Base-by-base conservation (phyloP, 2,888 invertebrate genomes). In the Anaspis maculata region DNA sequence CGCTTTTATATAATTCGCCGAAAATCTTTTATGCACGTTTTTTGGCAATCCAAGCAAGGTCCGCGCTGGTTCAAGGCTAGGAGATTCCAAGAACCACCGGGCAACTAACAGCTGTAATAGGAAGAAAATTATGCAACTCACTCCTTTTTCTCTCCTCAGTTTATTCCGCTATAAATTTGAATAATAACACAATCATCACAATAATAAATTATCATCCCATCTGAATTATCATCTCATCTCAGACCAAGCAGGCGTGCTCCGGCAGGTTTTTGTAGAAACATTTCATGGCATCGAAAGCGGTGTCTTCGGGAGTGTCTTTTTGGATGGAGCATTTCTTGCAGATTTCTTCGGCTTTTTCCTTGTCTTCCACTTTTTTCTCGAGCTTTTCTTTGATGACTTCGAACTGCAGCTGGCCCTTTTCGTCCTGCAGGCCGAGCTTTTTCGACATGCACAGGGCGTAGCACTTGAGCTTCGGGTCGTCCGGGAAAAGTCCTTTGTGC, bases 361-460 rank as follows among this genome's bases (percentile, higher is more conserved):
- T 66, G 25, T 69, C 64, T n/a, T n/a, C n/a, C n/a, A n/a, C n/a
- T n/a, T n/a, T n/a, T n/a, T n/a, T n/a, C 0, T 30, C 22, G 5
- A 33, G 11, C 42, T 69, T 70, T 0, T 64, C 45, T 3, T 68
- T 32, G 2, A 70, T 66, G 1, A 53, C 56, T 6, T 68, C 69
- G 0, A 26, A 7, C 14, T 50, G 44, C 13, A 50, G 32, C n/a
- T 44, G 43, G 4, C 46, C 52, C 13, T 42, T 39, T 1, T 63
- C 57, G 15, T 69, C 67, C 7, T 71, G 37, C 30, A 68, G 66
- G 1, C 64, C 68, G 2, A 67, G 56, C 38, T 68, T 69, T 36
- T 67, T 52, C 51, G 71, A 66, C 57, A 71, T 66, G 46, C 71
- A 72, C 0, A 65, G 49, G 0, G 59, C 56, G 42, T 70, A 71